phyloP scores from a whole-genome alignment of 2,888 invertebrate species.

The Aphodius sticticus region DNA sequence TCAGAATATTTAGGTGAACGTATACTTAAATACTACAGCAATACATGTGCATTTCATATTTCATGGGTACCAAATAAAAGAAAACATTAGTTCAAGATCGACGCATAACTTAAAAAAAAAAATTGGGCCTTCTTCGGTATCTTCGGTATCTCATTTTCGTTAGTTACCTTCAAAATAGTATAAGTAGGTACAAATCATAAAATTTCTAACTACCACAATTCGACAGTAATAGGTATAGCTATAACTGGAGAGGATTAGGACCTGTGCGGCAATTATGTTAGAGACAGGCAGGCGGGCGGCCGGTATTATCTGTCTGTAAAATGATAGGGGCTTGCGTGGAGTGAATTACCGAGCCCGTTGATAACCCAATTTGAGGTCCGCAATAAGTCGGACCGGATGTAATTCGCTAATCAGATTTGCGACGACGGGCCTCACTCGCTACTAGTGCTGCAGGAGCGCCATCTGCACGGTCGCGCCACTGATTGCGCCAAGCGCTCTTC shows the following conservation, averaged over 20 bases:
- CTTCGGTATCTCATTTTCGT: no score
- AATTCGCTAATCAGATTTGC: constrained; percentile 24
- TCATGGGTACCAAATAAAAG: no score
- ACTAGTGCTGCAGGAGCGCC: constrained; percentile 11
- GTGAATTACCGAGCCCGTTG: constrained; percentile 23
- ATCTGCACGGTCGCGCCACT: constrained; percentile 16
- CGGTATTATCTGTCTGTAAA: constrained; percentile 19
- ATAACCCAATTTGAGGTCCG: constrained; percentile 27
- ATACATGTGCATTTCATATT: no score
- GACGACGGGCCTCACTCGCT: constrained; percentile 17
- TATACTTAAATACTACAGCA: no score
- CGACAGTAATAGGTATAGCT: neutral
- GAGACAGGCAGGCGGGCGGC: neutral
- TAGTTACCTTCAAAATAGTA: neutral
- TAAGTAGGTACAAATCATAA: neutral
- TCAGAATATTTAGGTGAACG: no score
- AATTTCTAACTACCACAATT: neutral
- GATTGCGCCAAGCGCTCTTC: neutral
- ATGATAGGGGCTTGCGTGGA: constrained; percentile 15
- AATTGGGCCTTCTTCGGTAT: no score
- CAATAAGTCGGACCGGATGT: constrained; percentile 25
- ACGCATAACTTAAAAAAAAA: no score
- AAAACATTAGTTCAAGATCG: no score
- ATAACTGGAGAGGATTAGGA: neutral
- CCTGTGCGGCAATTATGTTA: neutral